phyloP scores from a whole-genome alignment of 2,797 vertebrate species.

The Phoxinus dragarum region DNA sequence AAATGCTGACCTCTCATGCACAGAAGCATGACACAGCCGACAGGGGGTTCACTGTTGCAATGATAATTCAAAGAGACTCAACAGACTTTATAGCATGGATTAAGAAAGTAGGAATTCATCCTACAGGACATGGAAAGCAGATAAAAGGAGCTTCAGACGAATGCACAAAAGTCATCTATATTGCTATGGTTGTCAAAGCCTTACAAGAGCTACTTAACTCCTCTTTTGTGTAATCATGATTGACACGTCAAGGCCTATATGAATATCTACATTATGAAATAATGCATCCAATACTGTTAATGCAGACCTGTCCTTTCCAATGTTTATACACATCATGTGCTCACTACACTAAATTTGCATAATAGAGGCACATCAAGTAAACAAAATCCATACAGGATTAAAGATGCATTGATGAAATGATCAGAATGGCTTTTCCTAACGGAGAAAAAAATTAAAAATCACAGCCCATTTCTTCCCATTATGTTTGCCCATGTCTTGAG shows the following conservation, averaged over 20 bases:
- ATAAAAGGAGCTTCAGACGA: constrained; percentile 24
- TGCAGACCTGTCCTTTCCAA: background rate
- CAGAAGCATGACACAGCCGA: constrained; percentile 35
- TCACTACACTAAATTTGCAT: background rate
- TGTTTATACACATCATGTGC: background rate
- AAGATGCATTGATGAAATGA: background rate
- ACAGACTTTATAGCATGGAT: constrained; percentile 19
- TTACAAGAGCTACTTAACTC: background rate
- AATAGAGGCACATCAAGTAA: background rate
- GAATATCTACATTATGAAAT: constrained; percentile 12
- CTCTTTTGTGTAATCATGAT: background rate
- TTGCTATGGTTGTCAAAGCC: constrained; percentile 3
- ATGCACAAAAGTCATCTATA: constrained; percentile 1
- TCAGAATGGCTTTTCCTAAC: background rate
- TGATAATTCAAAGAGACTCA: constrained; percentile 46
- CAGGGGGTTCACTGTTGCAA: constrained; percentile 26
- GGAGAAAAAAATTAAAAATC: background rate
- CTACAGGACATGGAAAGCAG: constrained; percentile 31
- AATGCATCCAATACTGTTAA: background rate
- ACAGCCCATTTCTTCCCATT: background rate
- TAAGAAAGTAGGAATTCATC: constrained; percentile 25
- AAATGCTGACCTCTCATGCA: constrained; percentile 37
- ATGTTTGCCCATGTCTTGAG: background rate
- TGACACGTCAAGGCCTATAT: background rate
- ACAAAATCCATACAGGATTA: background rate